These are phyloP conservation scores for Scomber scombrus DNA, from an alignment of 2,113 vertebrate genomes.

Conservation along the genomic window DNA sequence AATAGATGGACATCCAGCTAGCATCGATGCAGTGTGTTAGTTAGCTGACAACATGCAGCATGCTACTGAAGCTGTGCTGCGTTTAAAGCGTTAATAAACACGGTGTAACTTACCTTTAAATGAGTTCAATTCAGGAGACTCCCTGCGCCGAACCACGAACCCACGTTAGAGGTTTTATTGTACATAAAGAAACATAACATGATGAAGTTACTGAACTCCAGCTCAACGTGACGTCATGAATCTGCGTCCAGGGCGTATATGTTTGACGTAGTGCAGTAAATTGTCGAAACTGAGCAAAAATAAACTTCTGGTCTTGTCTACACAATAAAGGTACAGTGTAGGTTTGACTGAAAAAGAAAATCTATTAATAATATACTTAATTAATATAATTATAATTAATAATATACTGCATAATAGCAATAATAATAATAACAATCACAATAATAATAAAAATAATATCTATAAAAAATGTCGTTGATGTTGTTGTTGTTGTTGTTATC, in stretches of 20 bases:
- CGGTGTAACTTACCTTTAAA: slow-evolving; percentile 45
- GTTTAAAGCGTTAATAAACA: background rate
- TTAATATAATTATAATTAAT: no score
- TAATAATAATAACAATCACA: no score
- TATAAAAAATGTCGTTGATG: no score
- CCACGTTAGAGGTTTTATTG: background rate
- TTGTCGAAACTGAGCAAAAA: fast-evolving
- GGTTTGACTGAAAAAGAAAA: background rate
- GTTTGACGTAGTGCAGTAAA: slow-evolving; percentile 7
- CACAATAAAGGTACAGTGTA: background rate
- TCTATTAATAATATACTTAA: background rate
- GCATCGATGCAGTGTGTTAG: background rate
- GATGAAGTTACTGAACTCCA: background rate
- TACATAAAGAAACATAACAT: background rate
- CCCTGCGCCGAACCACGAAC: fast-evolving
- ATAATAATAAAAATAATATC: no score
- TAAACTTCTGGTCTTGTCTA: background rate
- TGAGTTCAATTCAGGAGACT: background rate
- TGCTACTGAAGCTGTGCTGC: background rate
- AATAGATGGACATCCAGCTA: background rate
- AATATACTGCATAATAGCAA: background rate
- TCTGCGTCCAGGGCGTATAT: slow-evolving; percentile 36
- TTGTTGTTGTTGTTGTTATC: no score
- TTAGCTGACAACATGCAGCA: background rate
- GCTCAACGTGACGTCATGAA: background rate